Evolutionary conservation across 2,888 invertebrate genomes (phyloP).

Genomic region (Schizaphis graminum): DNA sequence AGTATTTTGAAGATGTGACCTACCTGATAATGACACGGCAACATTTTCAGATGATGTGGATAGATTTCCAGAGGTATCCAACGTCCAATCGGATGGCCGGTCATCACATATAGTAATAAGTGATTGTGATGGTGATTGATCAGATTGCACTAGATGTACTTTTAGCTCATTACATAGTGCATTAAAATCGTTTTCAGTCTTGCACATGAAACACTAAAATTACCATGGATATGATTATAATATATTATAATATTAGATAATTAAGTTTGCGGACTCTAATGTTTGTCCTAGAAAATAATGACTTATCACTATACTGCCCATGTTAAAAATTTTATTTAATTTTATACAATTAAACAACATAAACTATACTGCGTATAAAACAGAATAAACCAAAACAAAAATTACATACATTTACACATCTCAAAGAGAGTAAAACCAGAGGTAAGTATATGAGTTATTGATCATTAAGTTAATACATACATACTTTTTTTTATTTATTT

Average conservation of each 20-base stretch:
- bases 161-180: conserved; percentile 80
- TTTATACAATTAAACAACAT: neutral
- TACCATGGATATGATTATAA: neutral
- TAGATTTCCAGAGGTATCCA: conserved; percentile 28
- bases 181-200: conserved; percentile 85
- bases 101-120: conserved; percentile 59
- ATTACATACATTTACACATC: neutral
- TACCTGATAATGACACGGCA: conserved; percentile 45
- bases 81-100: conserved; percentile 46
- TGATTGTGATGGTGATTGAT: conserved; percentile 77
- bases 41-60: conserved; percentile 29
- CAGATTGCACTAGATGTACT: conserved; percentile 78
- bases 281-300: neutral
- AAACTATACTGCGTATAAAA: neutral
- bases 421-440: neutral
- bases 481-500: neutral
- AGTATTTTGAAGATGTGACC: neutral
- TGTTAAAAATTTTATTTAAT: neutral
- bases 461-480: neutral
- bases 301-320: neutral
- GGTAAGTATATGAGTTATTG: neutral
- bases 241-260: neutral
- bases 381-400: neutral
- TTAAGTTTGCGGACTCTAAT: neutral
- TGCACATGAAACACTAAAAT: conserved; percentile 90